Conservation (phyloP, 2,888 invertebrate genomes). For the Augochlorella aurata region DNA sequence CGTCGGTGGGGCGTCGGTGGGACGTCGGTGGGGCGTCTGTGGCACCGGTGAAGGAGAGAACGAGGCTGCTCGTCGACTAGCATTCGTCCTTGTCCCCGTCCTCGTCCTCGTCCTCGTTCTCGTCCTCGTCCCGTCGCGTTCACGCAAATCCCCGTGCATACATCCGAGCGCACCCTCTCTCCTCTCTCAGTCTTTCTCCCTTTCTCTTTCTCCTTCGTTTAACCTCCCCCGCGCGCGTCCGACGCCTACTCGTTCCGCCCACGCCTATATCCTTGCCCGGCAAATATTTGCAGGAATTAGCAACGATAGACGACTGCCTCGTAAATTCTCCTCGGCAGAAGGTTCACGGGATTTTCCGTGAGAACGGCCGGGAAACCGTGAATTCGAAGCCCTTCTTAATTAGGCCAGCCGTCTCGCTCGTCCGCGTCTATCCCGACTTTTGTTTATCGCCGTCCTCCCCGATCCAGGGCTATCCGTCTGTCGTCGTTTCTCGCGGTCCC, state of each 20-base stretch:
- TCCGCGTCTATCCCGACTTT: conserved; percentile 40
- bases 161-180: conserved; percentile 46
- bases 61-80: conserved; percentile 37
- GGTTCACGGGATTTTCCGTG: conserved; percentile 63
- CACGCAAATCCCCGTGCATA: conserved; percentile 66
- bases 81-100: conserved; percentile 39
- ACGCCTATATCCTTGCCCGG: conserved; percentile 74
- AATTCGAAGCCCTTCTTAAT: conserved; percentile 46
- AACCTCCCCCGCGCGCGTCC: conserved; percentile 51
- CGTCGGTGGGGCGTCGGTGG: conserved; percentile 41
- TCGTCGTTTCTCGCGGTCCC: not conserved
- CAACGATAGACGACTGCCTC: conserved; percentile 62
- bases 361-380: conserved; percentile 44
- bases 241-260: conserved; percentile 56
- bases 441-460: conserved; percentile 35
- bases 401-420: conserved; percentile 41
- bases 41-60: conserved; percentile 50
- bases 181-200: not conserved
- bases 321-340: conserved; percentile 60
- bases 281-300: conserved; percentile 80
- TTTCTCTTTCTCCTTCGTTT: conserved; percentile 27
- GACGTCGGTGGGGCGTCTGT: conserved; percentile 46
- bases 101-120: conserved; percentile 40
- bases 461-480: not conserved
- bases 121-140: conserved; percentile 56